phyloP scores from a whole-genome alignment of 2,888 invertebrate genomes.

The Hydrotaea cyrtoneurina region DNA sequence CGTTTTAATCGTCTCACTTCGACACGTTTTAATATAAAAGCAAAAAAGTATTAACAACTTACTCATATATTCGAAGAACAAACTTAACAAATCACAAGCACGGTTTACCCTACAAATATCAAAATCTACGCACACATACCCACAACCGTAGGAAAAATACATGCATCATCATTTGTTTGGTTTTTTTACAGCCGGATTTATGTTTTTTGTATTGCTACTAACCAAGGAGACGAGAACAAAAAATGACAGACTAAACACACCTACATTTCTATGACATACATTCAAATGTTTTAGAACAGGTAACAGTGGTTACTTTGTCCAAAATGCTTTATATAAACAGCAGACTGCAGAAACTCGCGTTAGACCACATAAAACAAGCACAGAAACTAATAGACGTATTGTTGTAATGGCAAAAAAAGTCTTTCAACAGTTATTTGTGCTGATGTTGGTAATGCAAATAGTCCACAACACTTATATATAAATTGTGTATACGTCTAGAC shows the following conservation, averaged over 20 bases:
- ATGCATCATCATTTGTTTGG: constrained; percentile 4
- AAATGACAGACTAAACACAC: constrained; percentile 14
- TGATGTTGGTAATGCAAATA: no score
- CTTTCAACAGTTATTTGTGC: no score
- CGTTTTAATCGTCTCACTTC: neutral
- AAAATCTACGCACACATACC: constrained; percentile 17
- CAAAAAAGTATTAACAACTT: constrained; percentile 54
- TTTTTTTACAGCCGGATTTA: constrained; percentile 46
- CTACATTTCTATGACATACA: neutral
- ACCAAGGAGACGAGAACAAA: neutral
- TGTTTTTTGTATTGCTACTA: constrained; percentile 23
- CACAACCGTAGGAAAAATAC: constrained; percentile 10
- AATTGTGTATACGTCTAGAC: no score
- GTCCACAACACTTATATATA: no score
- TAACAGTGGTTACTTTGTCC: constrained; percentile 24
- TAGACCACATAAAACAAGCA: no score
- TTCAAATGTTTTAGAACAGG: constrained; percentile 26
- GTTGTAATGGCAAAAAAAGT: no score
- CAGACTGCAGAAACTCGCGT: no score
- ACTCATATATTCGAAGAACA: constrained; percentile 48
- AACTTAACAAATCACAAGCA: constrained; percentile 61
- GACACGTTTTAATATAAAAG: constrained; percentile 54
- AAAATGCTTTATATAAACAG: no score
- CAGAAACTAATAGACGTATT: no score
- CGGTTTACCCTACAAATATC: constrained; percentile 43